A percentile compares a stretch with the other conserved stretches of the same genome.
Evolutionary conservation across 2,113 vertebrate species (phyloP).

Genomic region (Semnornis frantzii): DNA sequence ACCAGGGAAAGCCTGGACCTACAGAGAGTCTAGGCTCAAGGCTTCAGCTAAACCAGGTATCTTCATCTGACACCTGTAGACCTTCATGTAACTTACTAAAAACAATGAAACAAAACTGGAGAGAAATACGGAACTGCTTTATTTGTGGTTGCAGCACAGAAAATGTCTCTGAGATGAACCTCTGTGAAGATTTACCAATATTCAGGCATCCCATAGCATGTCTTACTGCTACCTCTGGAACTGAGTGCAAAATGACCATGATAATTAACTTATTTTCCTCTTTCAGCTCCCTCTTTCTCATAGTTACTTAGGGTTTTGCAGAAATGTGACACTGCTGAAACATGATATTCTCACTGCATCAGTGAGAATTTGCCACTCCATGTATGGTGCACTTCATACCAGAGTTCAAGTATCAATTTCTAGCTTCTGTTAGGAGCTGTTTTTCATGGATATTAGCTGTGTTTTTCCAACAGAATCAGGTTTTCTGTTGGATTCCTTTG

Average conservation of each 20-base stretch:
- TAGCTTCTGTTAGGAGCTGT: background rate
- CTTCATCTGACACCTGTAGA: background rate
- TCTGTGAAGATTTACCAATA: background rate
- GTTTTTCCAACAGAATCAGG: background rate
- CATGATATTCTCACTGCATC: background rate
- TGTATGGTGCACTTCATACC: background rate
- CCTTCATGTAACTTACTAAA: background rate
- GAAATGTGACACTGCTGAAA: background rate
- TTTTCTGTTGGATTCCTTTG: background rate
- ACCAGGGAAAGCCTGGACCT: background rate
- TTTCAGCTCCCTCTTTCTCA: background rate
- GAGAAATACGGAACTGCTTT: background rate
- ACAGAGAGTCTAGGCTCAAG: background rate
- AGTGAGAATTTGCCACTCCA: background rate
- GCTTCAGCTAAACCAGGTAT: background rate
- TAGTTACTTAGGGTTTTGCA: background rate
- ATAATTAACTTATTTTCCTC: background rate
- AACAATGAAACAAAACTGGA: background rate
- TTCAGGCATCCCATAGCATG: background rate
- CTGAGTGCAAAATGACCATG: background rate
- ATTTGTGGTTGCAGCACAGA: background rate
- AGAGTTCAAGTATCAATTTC: background rate
- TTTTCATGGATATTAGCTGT: background rate
- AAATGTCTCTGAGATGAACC: background rate
- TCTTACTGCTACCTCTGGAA: background rate